These are phyloP conservation scores for Eristalis intricaria DNA, from an alignment of 2,888 invertebrate species.

Conservation along the genomic window DNA sequence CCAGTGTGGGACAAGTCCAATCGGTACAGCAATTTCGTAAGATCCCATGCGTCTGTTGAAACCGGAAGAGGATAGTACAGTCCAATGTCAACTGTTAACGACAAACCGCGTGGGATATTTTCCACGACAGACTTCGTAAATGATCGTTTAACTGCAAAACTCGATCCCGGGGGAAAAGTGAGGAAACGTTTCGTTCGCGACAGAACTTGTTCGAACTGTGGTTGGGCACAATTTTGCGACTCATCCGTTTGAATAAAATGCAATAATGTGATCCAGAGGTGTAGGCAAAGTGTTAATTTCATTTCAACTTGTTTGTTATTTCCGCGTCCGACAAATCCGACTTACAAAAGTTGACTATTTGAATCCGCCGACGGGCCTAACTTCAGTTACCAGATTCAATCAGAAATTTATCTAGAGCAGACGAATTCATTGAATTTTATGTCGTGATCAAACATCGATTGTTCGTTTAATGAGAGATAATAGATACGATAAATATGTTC, in stretches of 20 bases:
- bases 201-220: background rate
- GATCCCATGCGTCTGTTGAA: slow-evolving; percentile 30
- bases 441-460: background rate
- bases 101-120: slow-evolving; percentile 33
- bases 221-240: background rate
- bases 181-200: slow-evolving; percentile 30
- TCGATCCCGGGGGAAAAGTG: slow-evolving; percentile 31
- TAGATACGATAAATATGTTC: background rate
- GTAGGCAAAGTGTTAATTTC: background rate
- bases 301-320: background rate
- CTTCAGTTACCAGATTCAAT: background rate
- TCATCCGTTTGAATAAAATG: background rate
- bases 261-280: background rate
- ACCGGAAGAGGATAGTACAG: slow-evolving; percentile 37
- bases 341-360: background rate
- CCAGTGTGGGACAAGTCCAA: slow-evolving; percentile 16
- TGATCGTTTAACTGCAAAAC: slow-evolving; percentile 37
- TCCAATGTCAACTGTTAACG: slow-evolving; percentile 31
- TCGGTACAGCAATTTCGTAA: slow-evolving; percentile 13
- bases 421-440: background rate
- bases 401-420: background rate
- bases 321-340: background rate
- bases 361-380: background rate
- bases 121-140: slow-evolving; percentile 41
- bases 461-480: background rate